Base-by-base conservation (phyloP, 2,113 vertebrate species). In the Pogona vitticeps region DNA sequence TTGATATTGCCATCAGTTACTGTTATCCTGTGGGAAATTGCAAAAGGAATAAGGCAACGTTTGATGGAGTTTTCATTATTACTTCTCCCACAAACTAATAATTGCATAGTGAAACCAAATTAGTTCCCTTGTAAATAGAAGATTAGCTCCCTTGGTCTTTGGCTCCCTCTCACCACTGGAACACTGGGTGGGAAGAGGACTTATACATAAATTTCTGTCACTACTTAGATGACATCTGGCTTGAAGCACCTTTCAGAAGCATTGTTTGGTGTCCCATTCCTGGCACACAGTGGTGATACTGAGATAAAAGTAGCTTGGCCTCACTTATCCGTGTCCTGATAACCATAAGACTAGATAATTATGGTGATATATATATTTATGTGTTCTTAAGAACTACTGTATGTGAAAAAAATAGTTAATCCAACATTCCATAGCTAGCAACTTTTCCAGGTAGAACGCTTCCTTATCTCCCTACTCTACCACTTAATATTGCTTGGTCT, bases 1-100 rank as follows among this genome's bases (percentile, higher is more conserved):
- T 94, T 58, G 33, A 78, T 86, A 68, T 90, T 91, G 46, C 79
- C 80, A 71, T 61, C 3, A 68, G 56, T 86, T 21, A 26, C 61
- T 71, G 33, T 3, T 0, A 1, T 10, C 79, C 5, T 76, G 72
- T 91, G 81, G 79, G 40, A 90, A 79, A 31, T 86, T 63, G 76
- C 68, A 26, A 72, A 31, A 52, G 31, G 31, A 28, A 31, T 31
- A 80, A 33, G 31, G 14, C 14, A 1, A 26, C 26, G 15, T 28
- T 75, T 5, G 38, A 9, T 77, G 38, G 40, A 36, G 23, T 56
- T n/a, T 5, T 14, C 86, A 23, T 80, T 85, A 71, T 33, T 26
- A 85, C 91, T 75, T 80, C 79, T 17, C 65, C 63, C 0, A 0
- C 80, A 56, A 76, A 65, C 28, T 28, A 42, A 83, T 20, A 46